A percentile compares a stretch with the other conserved stretches of the same genome.
These are phyloP conservation scores for Musca vetustissima DNA, from an alignment of 1,140 invertebrate species.

Conservation along the genomic window DNA sequence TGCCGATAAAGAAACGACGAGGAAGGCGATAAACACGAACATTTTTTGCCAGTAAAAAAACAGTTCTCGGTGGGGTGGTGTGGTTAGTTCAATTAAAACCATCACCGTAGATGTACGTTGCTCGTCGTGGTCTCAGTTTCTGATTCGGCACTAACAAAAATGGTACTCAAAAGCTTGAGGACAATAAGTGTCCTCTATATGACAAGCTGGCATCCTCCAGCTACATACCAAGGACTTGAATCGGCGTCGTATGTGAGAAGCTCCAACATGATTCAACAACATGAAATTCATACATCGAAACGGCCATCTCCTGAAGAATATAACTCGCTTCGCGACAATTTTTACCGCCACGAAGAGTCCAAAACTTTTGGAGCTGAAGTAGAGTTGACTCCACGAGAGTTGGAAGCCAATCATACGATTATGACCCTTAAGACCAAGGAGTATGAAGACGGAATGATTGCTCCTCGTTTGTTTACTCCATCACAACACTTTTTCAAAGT, in stretches of 20 bases:
- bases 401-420: conserved; percentile 65
- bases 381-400: conserved; percentile 61
- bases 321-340: conserved; percentile 37
- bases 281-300: conserved; percentile 31
- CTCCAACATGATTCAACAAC: neutral
- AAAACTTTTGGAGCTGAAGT: conserved; percentile 57
- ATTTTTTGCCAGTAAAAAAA: too few relatives aligned
- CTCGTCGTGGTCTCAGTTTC: too few relatives aligned
- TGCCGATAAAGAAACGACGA: too few relatives aligned
- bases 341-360: conserved; percentile 47
- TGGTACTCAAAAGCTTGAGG: neutral
- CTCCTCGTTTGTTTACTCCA: conserved; percentile 64
- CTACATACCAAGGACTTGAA: neutral
- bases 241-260: neutral
- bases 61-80: too few relatives aligned
- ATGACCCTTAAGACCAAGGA: conserved; percentile 68
- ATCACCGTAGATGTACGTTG: too few relatives aligned
- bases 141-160: too few relatives aligned
- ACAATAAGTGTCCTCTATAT: neutral
- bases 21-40: too few relatives aligned
- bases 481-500: conserved; percentile 68
- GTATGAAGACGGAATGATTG: conserved; percentile 61
- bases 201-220: neutral
- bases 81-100: too few relatives aligned
- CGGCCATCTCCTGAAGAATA: conserved; percentile 45